Conservation (phyloP, 2,888 invertebrate genomes). For the Ectemnius lituratus region DNA sequence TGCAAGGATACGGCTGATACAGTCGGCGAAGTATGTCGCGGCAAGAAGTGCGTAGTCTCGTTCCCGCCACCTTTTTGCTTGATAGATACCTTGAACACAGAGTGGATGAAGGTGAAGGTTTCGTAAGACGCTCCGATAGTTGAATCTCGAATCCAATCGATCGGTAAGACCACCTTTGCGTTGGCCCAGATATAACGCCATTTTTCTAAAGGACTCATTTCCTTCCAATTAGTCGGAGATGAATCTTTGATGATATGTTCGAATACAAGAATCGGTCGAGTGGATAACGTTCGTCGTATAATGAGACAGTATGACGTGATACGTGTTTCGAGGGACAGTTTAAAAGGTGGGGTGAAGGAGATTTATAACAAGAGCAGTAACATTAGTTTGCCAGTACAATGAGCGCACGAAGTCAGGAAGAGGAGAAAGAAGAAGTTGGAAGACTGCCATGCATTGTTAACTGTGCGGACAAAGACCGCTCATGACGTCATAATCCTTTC, state of each 20-base stretch:
- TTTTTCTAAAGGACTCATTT: no score
- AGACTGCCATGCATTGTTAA: slow-evolving; percentile 15
- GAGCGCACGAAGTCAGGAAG: neutral
- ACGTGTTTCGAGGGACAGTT: slow-evolving; percentile 1
- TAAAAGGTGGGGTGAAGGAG: neutral
- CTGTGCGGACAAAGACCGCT: slow-evolving; percentile 14
- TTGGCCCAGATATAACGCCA: no score
- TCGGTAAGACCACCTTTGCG: no score
- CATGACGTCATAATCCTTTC: slow-evolving; percentile 50
- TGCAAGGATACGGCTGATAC: neutral
- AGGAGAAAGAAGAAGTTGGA: slow-evolving; percentile 8
- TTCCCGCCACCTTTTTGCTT: slow-evolving; percentile 4
- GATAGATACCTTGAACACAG: slow-evolving; percentile 10
- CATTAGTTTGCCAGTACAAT: neutral
- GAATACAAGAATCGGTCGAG: neutral
- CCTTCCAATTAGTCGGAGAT: no score
- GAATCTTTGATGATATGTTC: no score
- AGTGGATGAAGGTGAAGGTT: neutral
- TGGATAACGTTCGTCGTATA: neutral
- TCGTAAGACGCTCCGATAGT: neutral
- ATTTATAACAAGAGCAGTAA: slow-evolving; percentile 3
- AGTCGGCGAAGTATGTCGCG: no score
- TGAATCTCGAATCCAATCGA: no score
- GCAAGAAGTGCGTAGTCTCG: no score
- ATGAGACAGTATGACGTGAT: neutral